Conservation (phyloP, 2,113 vertebrate species). For the Chlorodrepanis virens region DNA sequence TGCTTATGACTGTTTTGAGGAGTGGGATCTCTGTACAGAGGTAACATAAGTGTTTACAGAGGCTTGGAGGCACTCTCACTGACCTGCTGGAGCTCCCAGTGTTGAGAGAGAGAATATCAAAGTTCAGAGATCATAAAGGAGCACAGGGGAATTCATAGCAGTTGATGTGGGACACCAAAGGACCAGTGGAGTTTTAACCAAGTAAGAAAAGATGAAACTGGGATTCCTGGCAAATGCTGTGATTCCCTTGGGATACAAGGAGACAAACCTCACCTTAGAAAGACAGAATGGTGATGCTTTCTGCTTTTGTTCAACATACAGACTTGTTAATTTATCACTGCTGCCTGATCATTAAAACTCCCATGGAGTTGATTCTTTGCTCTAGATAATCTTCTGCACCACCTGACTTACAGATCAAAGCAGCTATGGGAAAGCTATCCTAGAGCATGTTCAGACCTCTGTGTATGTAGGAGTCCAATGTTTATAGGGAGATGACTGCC, state of each 20-base stretch:
- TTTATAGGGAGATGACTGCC: neutral
- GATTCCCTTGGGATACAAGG: neutral
- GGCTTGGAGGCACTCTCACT: neutral
- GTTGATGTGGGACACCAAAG: no score
- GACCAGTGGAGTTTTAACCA: neutral
- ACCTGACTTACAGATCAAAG: neutral
- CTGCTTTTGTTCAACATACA: neutral
- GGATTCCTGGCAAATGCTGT: neutral
- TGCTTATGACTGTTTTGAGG: neutral
- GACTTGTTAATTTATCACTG: neutral
- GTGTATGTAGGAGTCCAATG: neutral
- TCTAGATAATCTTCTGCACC: neutral
- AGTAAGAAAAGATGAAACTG: neutral
- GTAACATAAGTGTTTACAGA: neutral
- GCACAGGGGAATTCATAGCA: neutral
- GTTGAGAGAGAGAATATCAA: neutral
- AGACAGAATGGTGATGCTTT: neutral
- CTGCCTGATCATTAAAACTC: neutral
- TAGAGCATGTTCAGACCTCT: neutral
- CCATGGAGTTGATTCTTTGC: neutral
- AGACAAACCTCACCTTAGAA: neutral
- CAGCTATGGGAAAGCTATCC: neutral
- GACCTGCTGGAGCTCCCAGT: neutral
- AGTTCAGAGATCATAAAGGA: neutral
- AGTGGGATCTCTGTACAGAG: neutral